Conservation (phyloP, 2,888 invertebrate species). For the Andrena chrysosceles region DNA sequence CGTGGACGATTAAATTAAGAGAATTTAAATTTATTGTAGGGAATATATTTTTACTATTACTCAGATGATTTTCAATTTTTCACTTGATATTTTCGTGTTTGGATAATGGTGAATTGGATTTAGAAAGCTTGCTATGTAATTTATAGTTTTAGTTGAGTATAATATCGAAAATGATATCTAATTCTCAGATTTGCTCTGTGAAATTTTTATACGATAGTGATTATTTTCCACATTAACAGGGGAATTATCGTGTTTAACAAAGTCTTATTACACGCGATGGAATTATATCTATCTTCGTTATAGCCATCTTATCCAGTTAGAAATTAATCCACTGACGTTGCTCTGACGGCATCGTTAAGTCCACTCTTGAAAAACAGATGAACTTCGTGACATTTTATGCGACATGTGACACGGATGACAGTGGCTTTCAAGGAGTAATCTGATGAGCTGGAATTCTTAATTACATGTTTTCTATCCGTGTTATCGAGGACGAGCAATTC, state of each 20-base stretch:
- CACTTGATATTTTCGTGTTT: too few species aligned
- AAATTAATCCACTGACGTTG: conserved; percentile 16
- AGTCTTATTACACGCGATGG: conserved; percentile 21
- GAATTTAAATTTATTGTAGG: too few species aligned
- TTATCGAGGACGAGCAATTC: conserved; percentile 2
- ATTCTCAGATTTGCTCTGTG: not conserved
- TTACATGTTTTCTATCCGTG: not conserved
- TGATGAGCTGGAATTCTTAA: not conserved
- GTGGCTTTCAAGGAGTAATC: not conserved
- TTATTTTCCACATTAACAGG: conserved; percentile 3
- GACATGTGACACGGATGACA: not conserved
- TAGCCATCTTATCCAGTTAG: conserved; percentile 28
- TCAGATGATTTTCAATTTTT: too few species aligned
- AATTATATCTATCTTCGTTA: conserved; percentile 27
- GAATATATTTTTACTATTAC: too few species aligned
- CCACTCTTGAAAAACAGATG: not conserved
- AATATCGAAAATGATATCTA: not conserved
- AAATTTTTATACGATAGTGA: conserved; percentile 3
- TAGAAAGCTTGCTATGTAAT: too few species aligned
- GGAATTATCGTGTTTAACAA: conserved; percentile 33
- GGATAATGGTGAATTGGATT: too few species aligned
- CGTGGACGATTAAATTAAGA: too few species aligned
- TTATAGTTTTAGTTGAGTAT: not conserved
- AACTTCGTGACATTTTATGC: not conserved
- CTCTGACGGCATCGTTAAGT: conserved; percentile 3